Base-by-base conservation (phyloP, 2,113 vertebrate genomes). In the Hystrix brachyura region DNA sequence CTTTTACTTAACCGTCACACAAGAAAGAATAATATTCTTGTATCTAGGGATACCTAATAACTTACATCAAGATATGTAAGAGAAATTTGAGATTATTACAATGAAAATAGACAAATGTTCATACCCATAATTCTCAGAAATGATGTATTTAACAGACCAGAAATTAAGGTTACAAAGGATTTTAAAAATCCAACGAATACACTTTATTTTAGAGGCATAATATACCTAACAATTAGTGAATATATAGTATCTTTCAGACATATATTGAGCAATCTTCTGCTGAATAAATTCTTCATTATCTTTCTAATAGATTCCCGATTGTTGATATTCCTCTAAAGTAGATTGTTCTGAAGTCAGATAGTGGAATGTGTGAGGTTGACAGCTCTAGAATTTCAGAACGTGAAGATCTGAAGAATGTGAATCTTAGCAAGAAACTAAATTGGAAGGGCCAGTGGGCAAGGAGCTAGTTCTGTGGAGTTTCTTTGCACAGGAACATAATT, bases 401-500 rank as follows among this genome's bases (percentile, higher is more conserved):
- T 25, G 29, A 34, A 53, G 29, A 60, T 55, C 21, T 92, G 38
- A 76, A 32, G 19, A 4, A 10, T 43, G 21, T 19, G 32, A 57
- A 57, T 29, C 11, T 11, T n/a, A 5, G 1, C 13, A 53, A 62
- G 55, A 17, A 83, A 1, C 3, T 87, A 27, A 4, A 12, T 32
- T 27, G 18, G 4, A 55, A 11, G 27, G 55, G 2, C 23, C 5
- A 43, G 2, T 32, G 32, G 38, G 3, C 43, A 21, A 17, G n/a
- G 7, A n/a, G 29, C 0, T 13, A 48, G 21, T 43, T 29, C 2
- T 88, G 0, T n/a, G 14, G 29, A 6, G 11, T 48, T 71, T 29
- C 79, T 93, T 94, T 53, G 6, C 27, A 80, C 7, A 67, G 74
- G 18, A 80, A 18, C 21, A 14, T 46, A 0, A 19, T 64, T 95